Conservation (phyloP, 1,140 invertebrate species). For the Chelonus insularis region DNA sequence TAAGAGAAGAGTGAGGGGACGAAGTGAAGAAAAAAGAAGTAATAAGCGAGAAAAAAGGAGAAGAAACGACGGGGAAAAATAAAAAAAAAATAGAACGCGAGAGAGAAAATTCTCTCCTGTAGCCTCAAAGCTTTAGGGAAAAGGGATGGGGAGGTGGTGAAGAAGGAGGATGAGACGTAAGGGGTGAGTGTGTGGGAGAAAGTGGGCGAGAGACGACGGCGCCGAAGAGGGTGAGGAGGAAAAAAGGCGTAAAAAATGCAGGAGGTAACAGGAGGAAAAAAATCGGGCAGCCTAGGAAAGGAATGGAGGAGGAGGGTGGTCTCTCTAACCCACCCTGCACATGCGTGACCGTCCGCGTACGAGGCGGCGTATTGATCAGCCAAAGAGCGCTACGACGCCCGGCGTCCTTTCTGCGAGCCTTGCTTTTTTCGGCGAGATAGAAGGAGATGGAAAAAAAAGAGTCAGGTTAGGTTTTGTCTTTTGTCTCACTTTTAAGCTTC, state of each 20-base stretch:
- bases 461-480: slow-evolving; percentile 1
- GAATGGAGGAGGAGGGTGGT: slow-evolving; percentile 28
- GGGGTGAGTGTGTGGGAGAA: slow-evolving; percentile 11
- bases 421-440: slow-evolving; percentile 51
- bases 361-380: slow-evolving; percentile 60
- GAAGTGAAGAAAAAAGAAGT: slow-evolving; percentile 39
- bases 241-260: slow-evolving; percentile 53
- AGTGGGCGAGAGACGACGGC: slow-evolving; percentile 14
- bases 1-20: slow-evolving; percentile 7
- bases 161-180: not conserved
- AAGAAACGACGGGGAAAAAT: slow-evolving; percentile 32
- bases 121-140: slow-evolving; percentile 30
- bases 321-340: slow-evolving; percentile 49
- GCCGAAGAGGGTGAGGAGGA: slow-evolving; percentile 3
- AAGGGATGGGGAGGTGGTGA: not conserved
- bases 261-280: slow-evolving; percentile 53
- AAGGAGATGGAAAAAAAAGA: slow-evolving; percentile 21
- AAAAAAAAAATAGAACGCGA: slow-evolving; percentile 7
- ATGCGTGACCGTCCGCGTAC: slow-evolving; percentile 61
- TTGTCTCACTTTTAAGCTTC: not conserved
- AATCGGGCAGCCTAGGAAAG: slow-evolving; percentile 50
- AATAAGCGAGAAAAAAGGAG: slow-evolving; percentile 32
- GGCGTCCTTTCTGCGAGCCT: slow-evolving; percentile 60
- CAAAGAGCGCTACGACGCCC: slow-evolving; percentile 60
- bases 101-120: slow-evolving; percentile 37